Conservation (phyloP, 2,113 vertebrate genomes). For the Calypte anna region DNA sequence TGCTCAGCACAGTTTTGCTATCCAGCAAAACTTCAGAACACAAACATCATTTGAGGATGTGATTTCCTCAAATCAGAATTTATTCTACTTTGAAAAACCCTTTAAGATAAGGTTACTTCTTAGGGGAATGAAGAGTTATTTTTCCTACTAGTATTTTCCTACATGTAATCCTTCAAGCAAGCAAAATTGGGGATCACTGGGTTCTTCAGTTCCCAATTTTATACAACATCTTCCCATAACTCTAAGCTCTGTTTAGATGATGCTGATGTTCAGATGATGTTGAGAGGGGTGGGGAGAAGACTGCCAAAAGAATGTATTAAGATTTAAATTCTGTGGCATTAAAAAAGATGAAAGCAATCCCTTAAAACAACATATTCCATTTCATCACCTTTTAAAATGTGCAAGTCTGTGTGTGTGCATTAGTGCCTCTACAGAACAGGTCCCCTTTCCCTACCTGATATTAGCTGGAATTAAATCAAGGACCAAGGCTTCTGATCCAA, state of each 20-base stretch:
- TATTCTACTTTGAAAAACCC: background rate
- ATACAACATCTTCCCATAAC: background rate
- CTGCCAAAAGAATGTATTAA: background rate
- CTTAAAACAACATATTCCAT: background rate
- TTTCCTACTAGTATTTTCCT: background rate
- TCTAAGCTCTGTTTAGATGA: background rate
- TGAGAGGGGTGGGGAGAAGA: background rate
- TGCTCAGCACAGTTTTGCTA: background rate
- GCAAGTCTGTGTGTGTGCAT: background rate
- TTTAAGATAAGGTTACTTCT: background rate
- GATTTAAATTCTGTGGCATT: background rate
- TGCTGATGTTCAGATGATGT: background rate
- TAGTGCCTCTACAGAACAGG: fast-evolving
- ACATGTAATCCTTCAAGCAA: background rate
- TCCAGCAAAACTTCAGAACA: background rate
- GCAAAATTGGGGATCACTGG: background rate
- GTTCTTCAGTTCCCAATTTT: background rate
- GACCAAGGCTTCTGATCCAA: background rate
- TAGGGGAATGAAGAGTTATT: background rate
- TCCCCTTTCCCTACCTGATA: background rate
- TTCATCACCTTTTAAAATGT: background rate
- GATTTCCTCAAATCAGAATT: background rate
- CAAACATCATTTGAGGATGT: background rate
- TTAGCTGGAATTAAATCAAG: background rate
- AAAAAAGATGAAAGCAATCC: background rate